phyloP scores from a whole-genome alignment of 2,797 vertebrate genomes.

The Tamandua tetradactyla region DNA sequence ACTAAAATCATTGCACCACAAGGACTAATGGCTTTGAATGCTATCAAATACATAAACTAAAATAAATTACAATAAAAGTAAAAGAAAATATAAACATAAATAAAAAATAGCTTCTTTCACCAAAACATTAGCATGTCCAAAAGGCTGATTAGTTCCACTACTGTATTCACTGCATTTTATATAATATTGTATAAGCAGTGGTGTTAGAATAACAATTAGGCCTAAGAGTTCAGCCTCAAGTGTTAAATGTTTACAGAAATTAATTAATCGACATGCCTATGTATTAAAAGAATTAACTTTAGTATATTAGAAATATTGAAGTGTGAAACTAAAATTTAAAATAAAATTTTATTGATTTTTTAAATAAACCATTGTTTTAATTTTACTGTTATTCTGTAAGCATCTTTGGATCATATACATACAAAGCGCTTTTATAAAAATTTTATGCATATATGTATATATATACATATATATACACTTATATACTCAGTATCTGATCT shows the following conservation, averaged over 20 bases:
- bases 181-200: slow-evolving; percentile 17
- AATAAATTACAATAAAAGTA: neutral
- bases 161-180: neutral
- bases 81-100: neutral
- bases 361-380: neutral
- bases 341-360: neutral
- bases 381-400: neutral
- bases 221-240: slow-evolving; percentile 45
- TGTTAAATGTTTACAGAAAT: neutral
- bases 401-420: neutral
- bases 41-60: neutral
- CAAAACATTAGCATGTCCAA: slow-evolving; percentile 50
- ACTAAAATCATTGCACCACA: neutral
- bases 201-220: neutral
- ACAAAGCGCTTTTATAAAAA: slow-evolving; percentile 14
- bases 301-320: neutral
- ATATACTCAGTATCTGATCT: slow-evolving; percentile 40
- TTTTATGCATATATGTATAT: no score
- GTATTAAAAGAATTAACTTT: neutral
- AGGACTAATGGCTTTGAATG: neutral
- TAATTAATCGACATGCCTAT: neutral
- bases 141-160: neutral
- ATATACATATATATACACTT: neutral
- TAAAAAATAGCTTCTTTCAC: neutral
- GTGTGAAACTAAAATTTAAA: neutral